Conservation (phyloP, 2,113 vertebrate species). For the Collichthys lucidus region DNA sequence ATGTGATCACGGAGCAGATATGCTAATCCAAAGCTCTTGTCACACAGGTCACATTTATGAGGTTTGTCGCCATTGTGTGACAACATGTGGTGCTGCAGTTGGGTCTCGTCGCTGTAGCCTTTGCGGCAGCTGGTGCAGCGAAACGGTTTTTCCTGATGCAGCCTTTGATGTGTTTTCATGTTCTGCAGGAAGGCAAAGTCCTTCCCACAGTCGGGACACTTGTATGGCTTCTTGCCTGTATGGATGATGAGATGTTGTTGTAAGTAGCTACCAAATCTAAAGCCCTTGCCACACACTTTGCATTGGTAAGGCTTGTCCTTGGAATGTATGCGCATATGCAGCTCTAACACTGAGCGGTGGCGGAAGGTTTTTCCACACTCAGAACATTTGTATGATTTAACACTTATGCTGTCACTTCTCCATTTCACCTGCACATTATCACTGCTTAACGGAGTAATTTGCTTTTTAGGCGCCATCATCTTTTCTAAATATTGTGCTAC, state of each 20-base stretch:
- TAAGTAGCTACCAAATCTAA: constrained; percentile 84
- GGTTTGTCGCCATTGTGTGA: constrained; percentile 84
- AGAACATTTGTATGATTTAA: constrained; percentile 78
- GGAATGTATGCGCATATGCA: constrained; percentile 86
- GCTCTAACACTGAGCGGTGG: constrained; percentile 84
- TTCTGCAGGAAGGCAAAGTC: constrained; percentile 87
- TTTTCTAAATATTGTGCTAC: constrained; percentile 60
- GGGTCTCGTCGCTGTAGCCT: constrained; percentile 84
- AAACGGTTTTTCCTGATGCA: constrained; percentile 86
- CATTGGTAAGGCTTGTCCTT: constrained; percentile 85
- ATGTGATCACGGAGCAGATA: constrained; percentile 86
- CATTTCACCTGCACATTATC: constrained; percentile 60
- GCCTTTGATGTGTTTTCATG: constrained; percentile 85
- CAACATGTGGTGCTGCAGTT: constrained; percentile 84
- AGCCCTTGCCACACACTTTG: constrained; percentile 83
- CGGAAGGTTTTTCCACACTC: constrained; percentile 85
- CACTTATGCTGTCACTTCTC: constrained; percentile 52
- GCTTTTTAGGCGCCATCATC: constrained; percentile 29
- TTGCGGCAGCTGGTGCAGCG: constrained; percentile 86
- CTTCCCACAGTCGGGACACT: constrained; percentile 85
- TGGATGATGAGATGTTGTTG: constrained; percentile 87
- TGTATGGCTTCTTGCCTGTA: constrained; percentile 85
- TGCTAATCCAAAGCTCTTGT: constrained; percentile 84
- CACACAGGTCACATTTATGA: constrained; percentile 83
- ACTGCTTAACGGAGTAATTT: constrained; percentile 30